phyloP scores from a whole-genome alignment of 2,113 vertebrate species.

The Tragulus kanchil region DNA sequence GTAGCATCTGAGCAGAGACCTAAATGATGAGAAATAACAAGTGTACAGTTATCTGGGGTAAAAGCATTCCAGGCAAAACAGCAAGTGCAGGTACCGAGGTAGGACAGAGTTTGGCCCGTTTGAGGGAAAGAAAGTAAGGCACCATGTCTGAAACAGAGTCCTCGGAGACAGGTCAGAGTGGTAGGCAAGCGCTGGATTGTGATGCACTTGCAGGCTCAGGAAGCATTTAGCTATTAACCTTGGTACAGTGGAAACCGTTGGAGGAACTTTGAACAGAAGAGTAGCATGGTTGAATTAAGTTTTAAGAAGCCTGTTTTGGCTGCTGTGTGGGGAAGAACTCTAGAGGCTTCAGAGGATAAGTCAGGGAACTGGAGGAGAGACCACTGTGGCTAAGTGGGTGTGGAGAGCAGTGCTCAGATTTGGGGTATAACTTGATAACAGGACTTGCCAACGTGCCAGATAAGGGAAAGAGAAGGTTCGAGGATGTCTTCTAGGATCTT shows the following conservation, averaged over 20 bases:
- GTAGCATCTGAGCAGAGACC: not conserved
- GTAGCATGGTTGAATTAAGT: not conserved
- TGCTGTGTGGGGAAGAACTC: not conserved
- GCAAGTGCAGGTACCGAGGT: not conserved
- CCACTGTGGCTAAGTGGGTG: not conserved
- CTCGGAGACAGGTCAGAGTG: not conserved
- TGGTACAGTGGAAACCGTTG: not conserved
- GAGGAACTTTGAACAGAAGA: not conserved
- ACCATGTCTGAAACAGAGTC: not conserved
- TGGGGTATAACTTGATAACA: not conserved
- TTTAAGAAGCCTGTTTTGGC: not conserved
- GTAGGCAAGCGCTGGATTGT: accelerated
- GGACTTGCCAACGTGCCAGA: not conserved
- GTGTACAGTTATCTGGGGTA: too few species aligned
- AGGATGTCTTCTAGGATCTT: not conserved
- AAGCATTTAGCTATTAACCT: not conserved
- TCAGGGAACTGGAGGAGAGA: not conserved
- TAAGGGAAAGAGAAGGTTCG: not conserved
- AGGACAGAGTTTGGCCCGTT: not conserved
- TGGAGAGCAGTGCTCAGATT: not conserved
- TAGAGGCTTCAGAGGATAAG: not conserved
- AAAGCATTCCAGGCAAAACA: not conserved
- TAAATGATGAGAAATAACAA: not conserved
- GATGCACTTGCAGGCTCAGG: not conserved
- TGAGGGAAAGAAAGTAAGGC: not conserved